A percentile compares a stretch with the other conserved stretches of the same genome.
Conservation (phyloP, 2,113 vertebrate species). For the Cyrtonyx montezumae region DNA sequence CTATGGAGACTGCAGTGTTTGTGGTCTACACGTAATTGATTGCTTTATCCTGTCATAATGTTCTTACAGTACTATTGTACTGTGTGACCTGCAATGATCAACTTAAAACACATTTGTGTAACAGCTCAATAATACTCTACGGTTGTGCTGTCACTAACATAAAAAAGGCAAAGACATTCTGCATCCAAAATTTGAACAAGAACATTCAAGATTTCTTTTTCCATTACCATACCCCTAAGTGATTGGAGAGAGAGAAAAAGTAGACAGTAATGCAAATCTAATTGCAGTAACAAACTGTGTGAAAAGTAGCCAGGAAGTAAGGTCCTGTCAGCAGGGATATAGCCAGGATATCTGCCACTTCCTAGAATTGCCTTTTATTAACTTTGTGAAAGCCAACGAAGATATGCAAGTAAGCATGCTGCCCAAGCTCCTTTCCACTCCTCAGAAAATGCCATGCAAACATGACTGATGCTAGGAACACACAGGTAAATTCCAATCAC, state of each 20-base stretch:
- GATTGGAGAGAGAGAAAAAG: not conserved
- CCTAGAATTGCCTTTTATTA: constrained; percentile 42
- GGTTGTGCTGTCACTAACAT: not conserved
- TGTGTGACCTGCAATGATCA: not conserved
- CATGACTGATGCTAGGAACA: not conserved
- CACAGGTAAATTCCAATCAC: not conserved
- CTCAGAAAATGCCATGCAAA: not conserved
- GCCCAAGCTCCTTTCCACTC: not conserved
- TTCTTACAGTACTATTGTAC: not conserved
- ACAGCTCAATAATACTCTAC: not conserved
- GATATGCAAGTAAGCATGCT: not conserved
- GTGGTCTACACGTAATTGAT: not conserved
- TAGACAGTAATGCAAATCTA: not conserved
- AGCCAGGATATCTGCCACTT: constrained; percentile 17
- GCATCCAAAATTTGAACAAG: not conserved
- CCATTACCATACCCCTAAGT: not conserved
- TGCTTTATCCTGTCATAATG: not conserved
- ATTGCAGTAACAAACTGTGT: not conserved
- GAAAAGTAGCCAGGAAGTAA: constrained; percentile 10
- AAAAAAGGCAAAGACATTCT: not conserved
- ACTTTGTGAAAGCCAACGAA: constrained; percentile 31
- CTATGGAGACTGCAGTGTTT: not conserved
- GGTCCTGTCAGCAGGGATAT: constrained; percentile 19
- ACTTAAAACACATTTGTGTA: not conserved
- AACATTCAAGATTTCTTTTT: not conserved